phyloP scores from a whole-genome alignment of 2,888 invertebrate genomes.

The Brachyptera risi region DNA sequence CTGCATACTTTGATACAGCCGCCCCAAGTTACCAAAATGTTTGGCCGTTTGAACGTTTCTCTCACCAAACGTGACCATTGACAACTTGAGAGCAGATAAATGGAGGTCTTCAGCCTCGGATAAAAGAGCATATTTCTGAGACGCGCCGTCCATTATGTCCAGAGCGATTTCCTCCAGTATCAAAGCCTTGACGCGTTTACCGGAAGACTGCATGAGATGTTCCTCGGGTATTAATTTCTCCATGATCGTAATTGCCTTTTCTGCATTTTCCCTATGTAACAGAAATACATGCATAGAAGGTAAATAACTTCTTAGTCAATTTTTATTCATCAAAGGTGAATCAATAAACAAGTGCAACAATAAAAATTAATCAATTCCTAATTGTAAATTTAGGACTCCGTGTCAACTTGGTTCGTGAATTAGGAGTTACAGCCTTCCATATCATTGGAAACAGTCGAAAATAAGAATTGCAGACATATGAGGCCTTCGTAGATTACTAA shows the following conservation, averaged over 20 bases:
- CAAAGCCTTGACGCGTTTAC: slow-evolving; percentile 86
- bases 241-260: slow-evolving; percentile 77
- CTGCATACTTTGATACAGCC: slow-evolving; percentile 91
- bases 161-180: slow-evolving; percentile 91
- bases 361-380: too few species aligned
- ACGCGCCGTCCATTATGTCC: slow-evolving; percentile 53
- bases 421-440: too few species aligned
- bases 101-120: slow-evolving; percentile 65
- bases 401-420: too few species aligned
- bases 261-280: slow-evolving; percentile 75
- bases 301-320: too few species aligned
- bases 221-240: slow-evolving; percentile 73
- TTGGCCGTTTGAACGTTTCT: slow-evolving; percentile 93
- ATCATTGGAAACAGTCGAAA: too few species aligned
- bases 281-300: too few species aligned
- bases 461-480: too few species aligned
- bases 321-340: too few species aligned
- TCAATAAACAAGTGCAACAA: too few species aligned
- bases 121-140: slow-evolving; percentile 53
- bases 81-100: slow-evolving; percentile 47
- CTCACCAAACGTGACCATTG: slow-evolving; percentile 83
- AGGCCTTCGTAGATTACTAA: too few species aligned
- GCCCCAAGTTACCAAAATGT: slow-evolving; percentile 91
- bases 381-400: too few species aligned
- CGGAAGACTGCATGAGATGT: slow-evolving; percentile 82